These are phyloP conservation scores for Phytoseiulus persimilis DNA, from an alignment of 2,888 invertebrate genomes.

Conservation along the genomic window DNA sequence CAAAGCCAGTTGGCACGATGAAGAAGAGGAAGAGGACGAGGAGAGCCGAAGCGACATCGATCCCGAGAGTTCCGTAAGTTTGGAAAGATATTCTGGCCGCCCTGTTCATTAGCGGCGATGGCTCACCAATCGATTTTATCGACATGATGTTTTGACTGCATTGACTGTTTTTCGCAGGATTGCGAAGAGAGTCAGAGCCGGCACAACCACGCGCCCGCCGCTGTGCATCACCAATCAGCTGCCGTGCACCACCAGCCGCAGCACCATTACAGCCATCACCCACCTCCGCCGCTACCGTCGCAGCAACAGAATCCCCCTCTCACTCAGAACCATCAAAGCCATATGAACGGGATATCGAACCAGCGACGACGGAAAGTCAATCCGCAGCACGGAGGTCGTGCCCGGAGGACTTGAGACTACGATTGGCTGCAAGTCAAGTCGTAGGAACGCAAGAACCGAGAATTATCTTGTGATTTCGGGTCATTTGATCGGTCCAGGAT, in stretches of 20 bases:
- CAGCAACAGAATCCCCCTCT: not conserved
- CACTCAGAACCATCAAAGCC: not conserved
- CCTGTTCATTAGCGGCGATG: no score
- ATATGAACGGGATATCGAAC: not conserved
- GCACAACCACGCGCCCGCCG: not conserved
- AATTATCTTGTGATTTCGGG: no score
- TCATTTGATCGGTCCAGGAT: no score
- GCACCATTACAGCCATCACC: not conserved
- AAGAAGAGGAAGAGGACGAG: slow-evolving; percentile 19
- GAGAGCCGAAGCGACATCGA: not conserved
- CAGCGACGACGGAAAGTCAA: not conserved
- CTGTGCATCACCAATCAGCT: not conserved
- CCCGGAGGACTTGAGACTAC: no score
- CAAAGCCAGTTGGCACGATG: slow-evolving; percentile 24
- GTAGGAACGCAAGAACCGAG: no score
- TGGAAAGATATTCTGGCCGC: no score
- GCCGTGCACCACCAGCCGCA: not conserved
- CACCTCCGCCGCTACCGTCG: not conserved
- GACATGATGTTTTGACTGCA: no score
- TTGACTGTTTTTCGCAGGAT: not conserved
- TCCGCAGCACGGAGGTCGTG: no score
- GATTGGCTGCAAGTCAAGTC: no score
- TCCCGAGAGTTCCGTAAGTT: not conserved
- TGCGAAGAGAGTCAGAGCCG: not conserved
- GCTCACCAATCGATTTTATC: no score